phyloP scores from a whole-genome alignment of 2,113 vertebrate genomes.

The Embiotoca jacksoni region DNA sequence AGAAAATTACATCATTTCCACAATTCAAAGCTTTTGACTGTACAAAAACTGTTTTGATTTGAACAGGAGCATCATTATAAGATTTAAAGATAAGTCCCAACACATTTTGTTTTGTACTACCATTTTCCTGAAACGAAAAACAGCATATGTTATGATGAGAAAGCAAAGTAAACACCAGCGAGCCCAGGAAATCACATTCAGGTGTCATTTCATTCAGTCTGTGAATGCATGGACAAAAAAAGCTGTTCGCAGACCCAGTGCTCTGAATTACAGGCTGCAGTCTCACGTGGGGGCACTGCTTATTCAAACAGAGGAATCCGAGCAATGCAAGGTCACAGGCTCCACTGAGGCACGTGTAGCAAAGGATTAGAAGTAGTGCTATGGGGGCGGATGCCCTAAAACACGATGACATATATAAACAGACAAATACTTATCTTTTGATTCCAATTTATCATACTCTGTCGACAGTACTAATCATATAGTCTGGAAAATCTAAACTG shows the following conservation, averaged over 20 bases:
- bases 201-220: conserved; percentile 28
- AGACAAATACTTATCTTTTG: not conserved
- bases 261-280: conserved; percentile 62
- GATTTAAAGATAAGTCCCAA: not conserved
- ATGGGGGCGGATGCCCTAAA: conserved; percentile 55
- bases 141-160: conserved; percentile 14
- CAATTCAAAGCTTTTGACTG: not conserved
- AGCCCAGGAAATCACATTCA: not conserved
- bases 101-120: conserved; percentile 23
- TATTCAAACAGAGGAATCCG: conserved; percentile 75
- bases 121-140: conserved; percentile 4
- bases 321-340: conserved; percentile 79
- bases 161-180: conserved; percentile 3
- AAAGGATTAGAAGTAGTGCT: conserved; percentile 66
- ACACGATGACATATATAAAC: conserved; percentile 24
- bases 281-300: conserved; percentile 66
- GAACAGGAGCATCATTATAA: not conserved
- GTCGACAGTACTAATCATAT: no score
- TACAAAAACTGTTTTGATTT: conserved; percentile 26
- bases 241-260: conserved; percentile 27
- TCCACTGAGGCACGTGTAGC: conserved; percentile 63
- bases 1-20: conserved; percentile 15
- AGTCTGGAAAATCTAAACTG: no score
- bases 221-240: not conserved
- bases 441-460: not conserved